A percentile compares a stretch with the other conserved stretches of the same genome.
phyloP scores from a whole-genome alignment of 2,888 invertebrate species.

The Caenorhabditis afra region DNA sequence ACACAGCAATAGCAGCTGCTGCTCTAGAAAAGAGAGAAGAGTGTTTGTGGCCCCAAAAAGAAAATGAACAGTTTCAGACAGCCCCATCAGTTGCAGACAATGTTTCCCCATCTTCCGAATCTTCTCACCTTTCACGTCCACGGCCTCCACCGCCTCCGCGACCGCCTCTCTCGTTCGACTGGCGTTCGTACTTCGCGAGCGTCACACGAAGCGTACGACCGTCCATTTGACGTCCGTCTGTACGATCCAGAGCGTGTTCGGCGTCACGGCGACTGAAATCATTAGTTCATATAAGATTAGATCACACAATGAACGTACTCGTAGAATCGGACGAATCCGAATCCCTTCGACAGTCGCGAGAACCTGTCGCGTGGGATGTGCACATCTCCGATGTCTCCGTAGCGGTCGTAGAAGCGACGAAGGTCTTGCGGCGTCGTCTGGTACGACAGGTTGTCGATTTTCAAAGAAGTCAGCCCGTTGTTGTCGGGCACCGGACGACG shows the following conservation, averaged over 20 bases:
- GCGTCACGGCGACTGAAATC: constrained; percentile 88
- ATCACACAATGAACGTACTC: constrained; percentile 64
- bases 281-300: too few species aligned
- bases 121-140: constrained; percentile 35
- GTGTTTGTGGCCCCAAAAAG: background rate
- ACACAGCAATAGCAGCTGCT: background rate
- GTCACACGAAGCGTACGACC: constrained; percentile 97
- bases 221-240: constrained; percentile 96
- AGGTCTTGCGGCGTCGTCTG: constrained; percentile 97
- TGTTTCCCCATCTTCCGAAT: too few species aligned
- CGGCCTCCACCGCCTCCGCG: constrained; percentile 46
- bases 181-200: constrained; percentile 97
- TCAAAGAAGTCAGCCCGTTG: constrained; percentile 70
- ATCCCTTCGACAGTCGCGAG: constrained; percentile 96
- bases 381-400: constrained; percentile 98
- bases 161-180: constrained; percentile 81
- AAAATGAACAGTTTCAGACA: background rate
- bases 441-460: constrained; percentile 86
- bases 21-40: constrained; percentile 8
- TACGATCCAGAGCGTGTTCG: constrained; percentile 95
- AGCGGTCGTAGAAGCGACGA: constrained; percentile 86
- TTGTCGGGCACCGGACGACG: constrained; percentile 67
- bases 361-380: constrained; percentile 97
- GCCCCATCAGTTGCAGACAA: background rate
- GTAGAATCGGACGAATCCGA: constrained; percentile 91